Base-by-base conservation (phyloP, 2,113 vertebrate genomes). In the Pungitius pungitius region DNA sequence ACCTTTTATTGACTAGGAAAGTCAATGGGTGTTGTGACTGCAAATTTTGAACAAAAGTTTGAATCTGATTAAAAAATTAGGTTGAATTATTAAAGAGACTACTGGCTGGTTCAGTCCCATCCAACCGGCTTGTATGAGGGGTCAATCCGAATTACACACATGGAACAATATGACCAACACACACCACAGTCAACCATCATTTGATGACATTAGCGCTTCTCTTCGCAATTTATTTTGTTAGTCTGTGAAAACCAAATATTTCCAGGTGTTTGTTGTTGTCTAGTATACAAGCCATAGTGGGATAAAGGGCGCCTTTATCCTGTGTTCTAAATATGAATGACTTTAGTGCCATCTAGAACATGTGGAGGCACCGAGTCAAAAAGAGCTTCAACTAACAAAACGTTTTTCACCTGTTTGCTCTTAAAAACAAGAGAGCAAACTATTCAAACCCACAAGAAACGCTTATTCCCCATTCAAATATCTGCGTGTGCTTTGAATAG, bases 401-500 rank as follows among this genome's bases (percentile, higher is more conserved):
- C 14, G 2, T 9, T 45, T 18, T 45, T 18, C 20, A 51, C 47
- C 20, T 51, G 20, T 51, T 51, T 1, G 4, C 20, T 22, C 20
- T 20, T n/a, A n/a, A 49, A 49, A 7, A 49, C 18, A 49, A 8
- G 18, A 10, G 20, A n/a, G 47, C 13, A 49, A 49, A n/a, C n/a
- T n/a, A 30, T 30, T 30, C 6, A 30, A 30, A 30, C 30, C n/a
- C n/a, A n/a, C n/a, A n/a, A n/a, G n/a, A 30, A 30, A 5, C 30
- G 30, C 30, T 30, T 30, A 30, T 14, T 37, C 39, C 5, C 49
- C 72, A 83, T 78, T 82, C 77, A 89, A 86, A 85, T 81, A 17
- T 49, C 42, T 4, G 24, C 33, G 35, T 24, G 12, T 66, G 62
- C 30, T 91, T 90, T 87, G 85, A 78, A 86, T 89, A 87, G 59